Base-by-base conservation (phyloP, 2,113 vertebrate genomes). In the Muscicapa adusta region DNA sequence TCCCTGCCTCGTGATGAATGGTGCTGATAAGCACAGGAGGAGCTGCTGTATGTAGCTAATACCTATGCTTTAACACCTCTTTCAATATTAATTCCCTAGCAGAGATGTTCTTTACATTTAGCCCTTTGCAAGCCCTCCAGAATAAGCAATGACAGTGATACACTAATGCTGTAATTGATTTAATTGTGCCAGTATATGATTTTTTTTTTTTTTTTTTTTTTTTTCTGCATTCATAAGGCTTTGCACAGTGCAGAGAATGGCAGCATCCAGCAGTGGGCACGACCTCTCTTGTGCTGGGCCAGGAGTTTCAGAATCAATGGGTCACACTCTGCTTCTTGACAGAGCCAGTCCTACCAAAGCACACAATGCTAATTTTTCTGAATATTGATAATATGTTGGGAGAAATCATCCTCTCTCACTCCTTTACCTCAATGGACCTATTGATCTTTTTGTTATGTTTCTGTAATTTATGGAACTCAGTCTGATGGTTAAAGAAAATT, bases 361-460 rank as follows among this genome's bases (percentile, higher is more conserved):
- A n/a, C 1, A 1, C 2, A 0, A 25, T 75, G 48, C 73, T 79
- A 36, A 60, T 78, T 85, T 94, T 73, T 85, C 77, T 94, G 73
- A 61, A 40, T 85, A 74, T 91, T 87, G 80, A 47, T 85, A 75
- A 72, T 60, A 16, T 6, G 8, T 20, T 95, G 66, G 65, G 43
- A 91, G 40, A 81, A 78, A 19, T 29, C 24, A 19, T 80, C 16
- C 16, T 22, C 54, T 83, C 33, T 42, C 54, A 12, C 26, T 77
- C 34, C 17, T 6, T 50, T 67, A 24, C 61, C 57, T 82, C 3
- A 0, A 5, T 50, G 42, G 71, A 38, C 50, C 50, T 91, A 76
- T 79, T 71, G 88, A 84, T 97, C 57, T 76, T 84, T 93, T 81
- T 60, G 38, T 83, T 70, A 25, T 42, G 53, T 63, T 92, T 83